These are phyloP conservation scores for Eilema sororculum DNA, from an alignment of 2,888 invertebrate species.

Conservation along the genomic window DNA sequence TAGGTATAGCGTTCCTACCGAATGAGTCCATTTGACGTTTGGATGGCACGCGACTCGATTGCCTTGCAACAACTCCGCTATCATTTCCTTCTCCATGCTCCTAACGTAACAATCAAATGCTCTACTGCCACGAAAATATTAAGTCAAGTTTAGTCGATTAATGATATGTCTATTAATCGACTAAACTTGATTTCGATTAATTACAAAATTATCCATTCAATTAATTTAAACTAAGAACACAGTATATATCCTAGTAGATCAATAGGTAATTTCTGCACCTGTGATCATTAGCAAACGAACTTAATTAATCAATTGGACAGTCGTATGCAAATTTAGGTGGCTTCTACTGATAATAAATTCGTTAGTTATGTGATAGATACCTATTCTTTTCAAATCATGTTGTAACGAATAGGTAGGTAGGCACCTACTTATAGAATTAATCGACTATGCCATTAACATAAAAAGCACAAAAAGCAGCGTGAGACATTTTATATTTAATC, in stretches of 20 bases:
- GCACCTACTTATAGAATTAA: neutral
- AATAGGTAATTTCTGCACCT: slow-evolving; percentile 16
- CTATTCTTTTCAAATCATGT: neutral
- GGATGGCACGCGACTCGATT: no score
- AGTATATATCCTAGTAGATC: neutral
- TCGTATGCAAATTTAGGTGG: neutral
- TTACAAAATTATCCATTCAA: slow-evolving; percentile 15
- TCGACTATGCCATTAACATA: neutral
- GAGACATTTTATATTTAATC: neutral
- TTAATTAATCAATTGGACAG: slow-evolving; percentile 12
- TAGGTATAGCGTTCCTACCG: no score
- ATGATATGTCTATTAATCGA: slow-evolving; percentile 10
- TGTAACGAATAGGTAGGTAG: neutral
- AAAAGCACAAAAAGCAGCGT: neutral
- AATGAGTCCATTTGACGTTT: no score
- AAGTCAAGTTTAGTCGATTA: slow-evolving; percentile 1
- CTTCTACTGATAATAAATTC: neutral
- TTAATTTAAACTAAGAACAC: slow-evolving; percentile 21
- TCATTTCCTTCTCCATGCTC: no score
- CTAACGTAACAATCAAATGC: neutral
- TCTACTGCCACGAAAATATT: neutral
- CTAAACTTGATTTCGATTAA: slow-evolving; percentile 29
- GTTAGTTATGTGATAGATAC: neutral
- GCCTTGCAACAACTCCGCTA: no score
- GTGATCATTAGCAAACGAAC: slow-evolving; percentile 11